phyloP scores from a whole-genome alignment of 2,113 vertebrate genomes.

The Ornithorhynchus anatinus region DNA sequence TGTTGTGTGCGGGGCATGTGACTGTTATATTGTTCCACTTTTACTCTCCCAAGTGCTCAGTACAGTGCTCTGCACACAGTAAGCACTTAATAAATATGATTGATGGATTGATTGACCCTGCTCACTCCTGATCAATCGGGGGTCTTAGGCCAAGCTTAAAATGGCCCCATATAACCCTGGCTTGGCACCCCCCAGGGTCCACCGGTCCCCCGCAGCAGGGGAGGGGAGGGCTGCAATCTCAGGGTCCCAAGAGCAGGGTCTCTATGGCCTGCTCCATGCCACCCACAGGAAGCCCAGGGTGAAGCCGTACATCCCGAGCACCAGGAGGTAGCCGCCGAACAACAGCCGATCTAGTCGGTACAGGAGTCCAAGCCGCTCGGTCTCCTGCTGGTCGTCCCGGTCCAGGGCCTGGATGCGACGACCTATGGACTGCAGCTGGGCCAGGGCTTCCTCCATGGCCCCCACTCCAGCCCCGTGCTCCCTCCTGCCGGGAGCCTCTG shows the following conservation, averaged over 20 bases:
- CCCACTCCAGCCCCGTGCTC: conserved; percentile 5
- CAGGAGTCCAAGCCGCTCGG: conserved; percentile 76
- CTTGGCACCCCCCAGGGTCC: too few species aligned
- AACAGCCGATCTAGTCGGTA: conserved; percentile 77
- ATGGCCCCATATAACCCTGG: not conserved
- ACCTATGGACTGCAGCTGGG: conserved; percentile 73
- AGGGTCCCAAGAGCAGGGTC: too few species aligned
- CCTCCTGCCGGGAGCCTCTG: not conserved
- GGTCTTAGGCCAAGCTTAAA: too few species aligned
- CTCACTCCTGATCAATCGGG: too few species aligned
- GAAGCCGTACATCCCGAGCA: conserved; percentile 70
- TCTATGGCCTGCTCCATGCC: conserved; percentile 71
- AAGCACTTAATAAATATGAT: too few species aligned
- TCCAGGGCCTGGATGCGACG: conserved; percentile 69
- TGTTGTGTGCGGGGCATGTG: too few species aligned
- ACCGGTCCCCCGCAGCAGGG: too few species aligned
- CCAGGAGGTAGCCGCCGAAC: conserved; percentile 76
- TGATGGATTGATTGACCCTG: too few species aligned
- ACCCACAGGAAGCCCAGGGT: conserved; percentile 82
- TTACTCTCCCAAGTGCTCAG: too few species aligned
- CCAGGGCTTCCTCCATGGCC: conserved; percentile 70
- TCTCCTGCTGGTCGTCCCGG: conserved; percentile 51
- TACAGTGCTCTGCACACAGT: too few species aligned
- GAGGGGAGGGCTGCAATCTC: too few species aligned
- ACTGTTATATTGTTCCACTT: too few species aligned